Base-by-base conservation (phyloP, 2,888 invertebrate genomes). In the Pasiphila rectangulata region DNA sequence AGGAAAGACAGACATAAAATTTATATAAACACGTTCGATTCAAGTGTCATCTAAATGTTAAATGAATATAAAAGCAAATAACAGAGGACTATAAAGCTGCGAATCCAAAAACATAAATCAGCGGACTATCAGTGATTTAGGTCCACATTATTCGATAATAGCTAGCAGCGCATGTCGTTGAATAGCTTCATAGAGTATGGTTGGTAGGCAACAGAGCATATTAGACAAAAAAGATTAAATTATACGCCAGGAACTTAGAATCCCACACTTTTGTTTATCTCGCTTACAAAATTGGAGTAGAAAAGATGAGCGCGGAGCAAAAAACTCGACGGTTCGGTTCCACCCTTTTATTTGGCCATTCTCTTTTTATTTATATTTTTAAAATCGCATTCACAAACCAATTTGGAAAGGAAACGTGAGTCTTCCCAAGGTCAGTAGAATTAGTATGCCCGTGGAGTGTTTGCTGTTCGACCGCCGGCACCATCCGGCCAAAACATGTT, bases 381-480 rank as follows among this genome's bases (percentile, higher is more conserved):
- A 85, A 87, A 85, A 87, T 83, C 79, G 80, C 81, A 82, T 86
- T 84, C 86, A 81, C 86, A 78, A 79, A 79, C 84, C 85, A 83
- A 87, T 87, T 87, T 87, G 77, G 86, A 87, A 87, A 88, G 84
- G 87, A 87, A 88, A 87, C 87, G 86, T 83, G 87, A 83, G 83
- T 83, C 75, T 70, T 75, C 71, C 72, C 84, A 88, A 88, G 87
- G 87, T 85, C 82, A 78, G 69, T 68, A 62, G 72, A 80, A 85
- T 88, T 88, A 87, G 87, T 87, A 86, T 85, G 81, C 84, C 78
- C 73, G 71, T 73, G 74, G 76, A 74, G 84, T 76, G 79, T 79
- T 84, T 74, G 74, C 72, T 70, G 79, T 79, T 82, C 78, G 86
- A 81, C 84, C 83, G 34, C 25, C 19, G 16, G 29, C 24, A 83